These are phyloP conservation scores for Schlechtendalia chinensis DNA, from an alignment of 1,140 invertebrate genomes.

Conservation along the genomic window DNA sequence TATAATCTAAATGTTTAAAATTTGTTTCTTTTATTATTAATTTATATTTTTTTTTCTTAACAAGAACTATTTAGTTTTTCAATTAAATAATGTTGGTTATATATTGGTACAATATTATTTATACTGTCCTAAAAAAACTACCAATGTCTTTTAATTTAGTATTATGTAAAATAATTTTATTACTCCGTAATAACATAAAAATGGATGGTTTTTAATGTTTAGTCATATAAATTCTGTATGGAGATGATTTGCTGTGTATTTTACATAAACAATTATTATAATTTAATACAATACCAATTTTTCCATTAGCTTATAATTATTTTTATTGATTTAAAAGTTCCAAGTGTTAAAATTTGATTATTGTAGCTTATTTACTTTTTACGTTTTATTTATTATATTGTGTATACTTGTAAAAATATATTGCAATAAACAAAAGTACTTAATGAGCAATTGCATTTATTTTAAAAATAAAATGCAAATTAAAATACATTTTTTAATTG, in stretches of 20 bases:
- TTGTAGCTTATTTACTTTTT: neutral
- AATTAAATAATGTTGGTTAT: no score
- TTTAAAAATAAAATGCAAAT: no score
- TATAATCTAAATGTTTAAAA: neutral
- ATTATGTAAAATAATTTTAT: neutral
- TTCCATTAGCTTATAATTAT: neutral
- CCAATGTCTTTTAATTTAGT: neutral
- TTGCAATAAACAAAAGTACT: neutral
- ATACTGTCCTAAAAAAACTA: conserved; percentile 1
- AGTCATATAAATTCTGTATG: no score
- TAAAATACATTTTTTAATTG: no score
- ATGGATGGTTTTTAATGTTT: no score
- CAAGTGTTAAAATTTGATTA: neutral
- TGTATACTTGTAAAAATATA: neutral
- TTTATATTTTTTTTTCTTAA: no score
- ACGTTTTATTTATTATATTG: no score
- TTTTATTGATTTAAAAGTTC: neutral
- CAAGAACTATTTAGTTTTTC: no score
- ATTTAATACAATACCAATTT: no score
- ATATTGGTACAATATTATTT: no score
- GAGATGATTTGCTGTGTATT: no score
- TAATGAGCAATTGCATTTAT: neutral
- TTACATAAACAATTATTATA: no score
- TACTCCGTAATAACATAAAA: neutral
- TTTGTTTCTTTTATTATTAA: conserved; percentile 2